Evolutionary conservation across 2,113 vertebrate genomes (phyloP).

Genomic region (Ploceus nigricollis): DNA sequence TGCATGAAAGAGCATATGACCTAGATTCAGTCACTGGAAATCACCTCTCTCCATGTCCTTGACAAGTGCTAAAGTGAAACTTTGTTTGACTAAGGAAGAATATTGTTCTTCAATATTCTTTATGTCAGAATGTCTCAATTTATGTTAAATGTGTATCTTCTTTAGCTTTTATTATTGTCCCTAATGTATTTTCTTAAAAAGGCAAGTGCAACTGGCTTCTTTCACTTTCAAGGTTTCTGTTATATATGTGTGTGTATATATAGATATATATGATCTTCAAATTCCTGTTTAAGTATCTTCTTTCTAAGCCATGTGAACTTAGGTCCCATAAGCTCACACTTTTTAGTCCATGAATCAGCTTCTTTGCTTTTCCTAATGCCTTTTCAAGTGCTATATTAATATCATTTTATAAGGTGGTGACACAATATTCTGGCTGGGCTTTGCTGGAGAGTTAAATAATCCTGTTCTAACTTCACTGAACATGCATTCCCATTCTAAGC

Average conservation of each 20-base stretch:
- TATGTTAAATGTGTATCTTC: neutral
- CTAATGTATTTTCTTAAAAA: neutral
- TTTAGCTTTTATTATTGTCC: neutral
- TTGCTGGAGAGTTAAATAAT: slow-evolving; percentile 40
- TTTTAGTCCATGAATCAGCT: slow-evolving; percentile 30
- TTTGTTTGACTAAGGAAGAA: neutral
- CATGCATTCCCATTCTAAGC: neutral
- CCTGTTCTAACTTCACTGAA: slow-evolving; percentile 33
- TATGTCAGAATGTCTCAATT: neutral
- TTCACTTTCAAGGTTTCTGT: neutral
- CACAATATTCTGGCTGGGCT: slow-evolving; percentile 37
- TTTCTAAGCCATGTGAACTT: neutral
- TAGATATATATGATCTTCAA: neutral
- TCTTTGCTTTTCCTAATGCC: slow-evolving; percentile 32
- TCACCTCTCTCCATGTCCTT: neutral
- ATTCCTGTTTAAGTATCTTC: slow-evolving; percentile 16
- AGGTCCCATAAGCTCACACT: slow-evolving; percentile 38
- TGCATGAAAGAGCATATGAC: neutral
- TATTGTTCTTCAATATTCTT: neutral
- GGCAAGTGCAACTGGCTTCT: neutral
- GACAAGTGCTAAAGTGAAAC: neutral
- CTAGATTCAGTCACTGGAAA: neutral
- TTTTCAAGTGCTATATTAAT: slow-evolving; percentile 62
- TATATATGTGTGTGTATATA: too few relatives aligned
- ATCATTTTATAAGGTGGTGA: slow-evolving; percentile 59